Conservation (phyloP, 2,113 vertebrate species). For the Centropus unirufus region DNA sequence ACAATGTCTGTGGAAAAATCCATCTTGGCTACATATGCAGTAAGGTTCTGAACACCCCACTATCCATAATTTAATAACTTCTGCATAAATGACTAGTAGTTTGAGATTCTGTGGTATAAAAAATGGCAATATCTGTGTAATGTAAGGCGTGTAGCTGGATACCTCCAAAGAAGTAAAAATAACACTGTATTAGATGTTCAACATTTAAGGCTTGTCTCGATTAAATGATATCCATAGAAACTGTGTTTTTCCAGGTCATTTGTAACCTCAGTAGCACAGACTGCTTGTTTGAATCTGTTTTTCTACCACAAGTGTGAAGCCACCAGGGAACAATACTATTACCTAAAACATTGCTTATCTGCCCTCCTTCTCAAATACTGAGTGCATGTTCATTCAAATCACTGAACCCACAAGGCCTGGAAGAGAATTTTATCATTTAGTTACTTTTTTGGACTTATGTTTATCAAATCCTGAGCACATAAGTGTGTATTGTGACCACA, state of each 20-base stretch:
- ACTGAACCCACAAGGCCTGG: not conserved
- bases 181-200: not conserved
- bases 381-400: slow-evolving; percentile 3
- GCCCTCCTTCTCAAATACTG: slow-evolving; percentile 19
- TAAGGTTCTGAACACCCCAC: slow-evolving; percentile 7
- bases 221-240: slow-evolving; percentile 61
- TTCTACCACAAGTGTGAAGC: slow-evolving; percentile 55
- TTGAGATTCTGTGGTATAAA: not conserved
- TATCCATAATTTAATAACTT: slow-evolving; percentile 22
- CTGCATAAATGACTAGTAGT: not conserved
- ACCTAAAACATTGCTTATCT: slow-evolving; percentile 51
- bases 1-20: slow-evolving; percentile 53
- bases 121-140: not conserved
- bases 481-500: not conserved
- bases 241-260: slow-evolving; percentile 61
- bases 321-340: slow-evolving; percentile 47
- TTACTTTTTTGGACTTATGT: not conserved
- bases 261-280: slow-evolving; percentile 41
- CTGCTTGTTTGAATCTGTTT: slow-evolving; percentile 62
- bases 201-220: slow-evolving; percentile 8
- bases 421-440: slow-evolving; percentile 20
- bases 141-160: not conserved
- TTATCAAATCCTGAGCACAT: slow-evolving; percentile 29
- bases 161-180: slow-evolving; percentile 1
- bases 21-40: not conserved